Evolutionary conservation across 1,140 invertebrate species (phyloP), one percentile per base, ranked within the genome.

Genomic region (Potamilus streckersoni): DNA sequence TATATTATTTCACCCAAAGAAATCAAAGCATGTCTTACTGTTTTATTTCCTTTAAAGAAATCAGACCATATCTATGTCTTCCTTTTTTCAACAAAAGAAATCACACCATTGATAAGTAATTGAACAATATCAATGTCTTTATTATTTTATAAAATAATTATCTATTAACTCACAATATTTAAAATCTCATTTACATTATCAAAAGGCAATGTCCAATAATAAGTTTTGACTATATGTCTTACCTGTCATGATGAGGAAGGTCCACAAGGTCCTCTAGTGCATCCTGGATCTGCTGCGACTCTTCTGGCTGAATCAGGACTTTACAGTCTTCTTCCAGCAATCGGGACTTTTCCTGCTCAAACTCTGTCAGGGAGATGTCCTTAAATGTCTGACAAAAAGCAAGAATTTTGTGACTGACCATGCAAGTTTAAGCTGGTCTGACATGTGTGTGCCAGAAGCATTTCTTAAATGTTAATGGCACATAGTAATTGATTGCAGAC

Each of bases 301-400:
- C 84, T 23, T 79, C 78, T 62, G 85, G 82, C 76, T 83, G 76
- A 68, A 23, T 63, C 1, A 67, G 67, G 62, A 70, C 69, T 49
- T 74, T 71, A 15, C 67, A 38, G 55, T 79, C 63, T 61, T 71
- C 58, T 67, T 70, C 64, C 19, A 83, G 56, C 61, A 80, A 69
- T 61, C 73, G 74, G 23, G 76, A 73, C 69, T 85, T 87, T 60
- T 85, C 79, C 27, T 82, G 65, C 72, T 90, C 85, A 85, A 83
- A 90, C 17, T 70, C 19, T 31, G 88, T 88, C 71, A 88, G 75
- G 23, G 88, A 84, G 12, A 90, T 87, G 79, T 91, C 88, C 49
- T 73, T 73, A 64, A 91, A 88, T 76, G 84, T 86, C 90, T 91
- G 82, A 57, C 74, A 83, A 69, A 56, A 71, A 65, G 19, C 38